Conservation (phyloP, 2,113 vertebrate genomes). For the Protomyctophum bolini region DNA sequence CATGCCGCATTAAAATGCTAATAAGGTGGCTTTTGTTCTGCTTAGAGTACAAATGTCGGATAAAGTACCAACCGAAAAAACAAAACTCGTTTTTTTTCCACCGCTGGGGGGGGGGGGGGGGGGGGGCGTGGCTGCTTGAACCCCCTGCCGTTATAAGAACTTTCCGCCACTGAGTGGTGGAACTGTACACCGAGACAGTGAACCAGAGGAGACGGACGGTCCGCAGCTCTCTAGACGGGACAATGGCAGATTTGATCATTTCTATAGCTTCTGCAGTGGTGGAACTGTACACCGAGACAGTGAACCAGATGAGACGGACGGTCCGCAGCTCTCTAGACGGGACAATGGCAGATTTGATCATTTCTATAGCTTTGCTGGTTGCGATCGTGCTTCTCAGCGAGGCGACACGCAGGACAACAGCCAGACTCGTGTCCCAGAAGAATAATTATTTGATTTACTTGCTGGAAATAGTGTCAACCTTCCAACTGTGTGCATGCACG, state of each 20-base stretch:
- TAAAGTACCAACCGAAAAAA: too few species aligned
- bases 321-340: not conserved
- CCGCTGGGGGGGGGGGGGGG: too few species aligned
- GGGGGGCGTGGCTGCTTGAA: too few species aligned
- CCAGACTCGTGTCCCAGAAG: slow-evolving; percentile 6
- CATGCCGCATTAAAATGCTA: too few species aligned
- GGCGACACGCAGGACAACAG: slow-evolving; percentile 30
- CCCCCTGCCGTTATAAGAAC: too few species aligned
- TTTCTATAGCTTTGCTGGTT: slow-evolving; percentile 45
- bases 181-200: too few species aligned
- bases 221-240: not conserved
- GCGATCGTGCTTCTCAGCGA: slow-evolving; percentile 65
- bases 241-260: slow-evolving; percentile 56
- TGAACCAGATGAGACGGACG: not conserved
- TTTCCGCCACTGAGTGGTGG: too few species aligned
- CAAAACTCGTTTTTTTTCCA: too few species aligned
- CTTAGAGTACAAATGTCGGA: too few species aligned
- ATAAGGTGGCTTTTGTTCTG: too few species aligned
- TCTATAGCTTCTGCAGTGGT: slow-evolving; percentile 30
- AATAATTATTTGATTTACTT: slow-evolving; percentile 33
- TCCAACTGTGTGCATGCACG: slow-evolving; percentile 87
- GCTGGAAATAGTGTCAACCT: slow-evolving; percentile 81
- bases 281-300: too few species aligned
- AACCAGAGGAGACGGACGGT: not conserved
- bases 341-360: slow-evolving; percentile 53